phyloP scores from a whole-genome alignment of 2,113 vertebrate genomes.

The Psittacara wagleri region DNA sequence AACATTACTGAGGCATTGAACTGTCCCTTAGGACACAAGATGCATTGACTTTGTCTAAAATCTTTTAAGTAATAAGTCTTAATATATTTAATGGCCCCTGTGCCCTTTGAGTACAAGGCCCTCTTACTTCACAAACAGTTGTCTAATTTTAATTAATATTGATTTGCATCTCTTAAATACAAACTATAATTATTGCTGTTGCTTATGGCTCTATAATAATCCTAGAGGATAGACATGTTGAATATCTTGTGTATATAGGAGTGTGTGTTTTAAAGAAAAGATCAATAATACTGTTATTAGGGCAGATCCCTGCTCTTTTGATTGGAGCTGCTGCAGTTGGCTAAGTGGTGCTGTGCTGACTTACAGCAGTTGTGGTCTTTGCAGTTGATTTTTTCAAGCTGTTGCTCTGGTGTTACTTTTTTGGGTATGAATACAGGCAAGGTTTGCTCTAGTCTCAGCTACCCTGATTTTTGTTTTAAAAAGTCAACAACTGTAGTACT shows the following conservation, averaged over 20 bases:
- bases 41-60: constrained; percentile 79
- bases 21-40: constrained; percentile 77
- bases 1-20: constrained; percentile 69
- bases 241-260: background rate
- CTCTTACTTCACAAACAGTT: constrained; percentile 82
- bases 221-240: background rate
- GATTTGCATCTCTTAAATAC: constrained; percentile 86
- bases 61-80: constrained; percentile 84
- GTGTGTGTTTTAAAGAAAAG: constrained; percentile 20
- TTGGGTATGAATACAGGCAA: background rate
- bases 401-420: background rate
- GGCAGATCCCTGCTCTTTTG: constrained; percentile 13
- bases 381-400: background rate
- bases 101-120: constrained; percentile 75
- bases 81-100: constrained; percentile 84
- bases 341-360: background rate
- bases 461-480: background rate
- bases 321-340: background rate
- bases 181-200: constrained; percentile 68
- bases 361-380: background rate
- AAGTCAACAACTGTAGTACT: background rate
- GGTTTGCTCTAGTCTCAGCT: background rate
- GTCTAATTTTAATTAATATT: constrained; percentile 92
- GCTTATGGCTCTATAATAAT: constrained; percentile 34
- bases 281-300: constrained; percentile 47